Base-by-base conservation (phyloP, 1,140 invertebrate species). In the Drosophila pseudoananassae region DNA sequence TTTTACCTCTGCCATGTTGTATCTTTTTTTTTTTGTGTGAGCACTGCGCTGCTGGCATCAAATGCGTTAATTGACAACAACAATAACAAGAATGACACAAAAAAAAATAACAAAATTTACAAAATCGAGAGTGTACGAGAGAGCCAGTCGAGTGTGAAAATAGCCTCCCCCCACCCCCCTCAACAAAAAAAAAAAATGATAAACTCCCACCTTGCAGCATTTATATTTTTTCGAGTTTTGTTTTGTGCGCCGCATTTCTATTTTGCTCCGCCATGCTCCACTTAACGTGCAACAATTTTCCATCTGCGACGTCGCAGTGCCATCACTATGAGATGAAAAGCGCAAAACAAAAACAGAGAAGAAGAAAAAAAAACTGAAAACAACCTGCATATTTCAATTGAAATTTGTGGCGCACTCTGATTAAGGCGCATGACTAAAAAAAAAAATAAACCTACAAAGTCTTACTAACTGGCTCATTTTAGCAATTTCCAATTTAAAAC, bases 231-330 rank as follows among this genome's bases (percentile, higher is more conserved):
- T 66, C 60, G 70, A 87, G 64, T 59, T 71, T 54, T 69, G 46
- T 75, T 52, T 61, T 68, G 70, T 78, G 58, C 60, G 72, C 52
- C 54, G 52, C 61, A 43, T 56, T 69, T 50, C 61, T 81, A 61
- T 81, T 65, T 71, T 36, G 50, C n/a, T n/a, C n/a, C 57, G 78
- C 81, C 78, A 82, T 76, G 82, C 83, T 78, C 82, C 78, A 87
- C 83, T 87, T 87, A 87, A 76, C 70, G 82, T 87, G 82, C 74
- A 87, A 82, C 81, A 71, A 77, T 81, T 69, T 87, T 75, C 53
- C 73, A 77, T 47, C 59, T 68, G 27, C 54, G 38, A 47, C 55
- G 38, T 47, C 57, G 49, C 59, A 20, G 2, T 20, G 20, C 20
- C 20, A 20, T 20, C 20, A 20, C 20, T 20, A 20, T n/a, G 20